phyloP scores from a whole-genome alignment of 2,888 invertebrate species.

The Drosophila algonquin region DNA sequence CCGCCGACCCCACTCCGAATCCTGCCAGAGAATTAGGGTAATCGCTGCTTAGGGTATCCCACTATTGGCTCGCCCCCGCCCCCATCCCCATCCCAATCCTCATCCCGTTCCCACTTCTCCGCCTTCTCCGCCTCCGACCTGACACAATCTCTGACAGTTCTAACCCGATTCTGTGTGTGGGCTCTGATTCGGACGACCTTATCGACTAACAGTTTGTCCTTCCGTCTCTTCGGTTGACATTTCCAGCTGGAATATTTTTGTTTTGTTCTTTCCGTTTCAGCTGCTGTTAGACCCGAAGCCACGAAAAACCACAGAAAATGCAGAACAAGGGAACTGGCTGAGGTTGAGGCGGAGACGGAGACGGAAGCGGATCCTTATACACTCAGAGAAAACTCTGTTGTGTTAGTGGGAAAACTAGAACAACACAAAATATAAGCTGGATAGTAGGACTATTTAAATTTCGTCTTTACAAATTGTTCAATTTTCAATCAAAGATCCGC shows the following conservation, averaged over 20 bases:
- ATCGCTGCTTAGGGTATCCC: constrained; percentile 23
- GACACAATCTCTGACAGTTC: constrained; percentile 30
- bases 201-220: constrained; percentile 68
- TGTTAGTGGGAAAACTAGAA: no score
- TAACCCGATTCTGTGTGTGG: constrained; percentile 53
- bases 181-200: constrained; percentile 75
- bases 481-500: no score
- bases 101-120: constrained; percentile 1
- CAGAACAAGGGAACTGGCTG: constrained; percentile 10
- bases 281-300: constrained; percentile 18
- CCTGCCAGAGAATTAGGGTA: constrained; percentile 23
- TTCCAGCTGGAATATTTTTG: constrained; percentile 16
- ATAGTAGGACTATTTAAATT: no score
- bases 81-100: background rate
- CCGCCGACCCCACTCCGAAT: background rate
- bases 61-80: background rate
- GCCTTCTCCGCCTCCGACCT: background rate
- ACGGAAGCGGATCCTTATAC: background rate
- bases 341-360: background rate
- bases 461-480: no score
- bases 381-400: background rate
- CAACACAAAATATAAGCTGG: no score
- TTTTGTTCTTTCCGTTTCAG: constrained; percentile 47
- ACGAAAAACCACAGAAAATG: constrained; percentile 47
- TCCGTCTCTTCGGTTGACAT: constrained; percentile 32